Evolutionary conservation across 53 echinoderm and acorn worm species (phyloP), one percentile per base, ranked within the genome.

Genomic region (Henricia sp.): DNA sequence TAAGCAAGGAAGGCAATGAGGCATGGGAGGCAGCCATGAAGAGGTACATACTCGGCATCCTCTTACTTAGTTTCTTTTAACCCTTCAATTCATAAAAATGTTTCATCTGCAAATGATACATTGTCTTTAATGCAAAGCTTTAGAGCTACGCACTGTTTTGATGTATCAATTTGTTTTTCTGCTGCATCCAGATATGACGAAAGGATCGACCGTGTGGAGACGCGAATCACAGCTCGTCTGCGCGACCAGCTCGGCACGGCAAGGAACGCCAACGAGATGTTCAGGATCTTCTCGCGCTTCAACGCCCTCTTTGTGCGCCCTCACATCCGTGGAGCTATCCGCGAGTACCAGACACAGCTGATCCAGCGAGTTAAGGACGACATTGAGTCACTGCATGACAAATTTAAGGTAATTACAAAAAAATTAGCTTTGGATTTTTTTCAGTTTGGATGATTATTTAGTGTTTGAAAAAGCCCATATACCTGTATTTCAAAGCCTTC

Each of bases 241-340:
- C 94, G 96, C 52, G 96, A 96, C 83, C 96, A 96, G 72, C 94
- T 96, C 0, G 96, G 96, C 54, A 96, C 96, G 28, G 96, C 96
- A 37, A 96, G 94, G 88, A 96, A 96, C 41, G 96, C 96, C 90
- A 96, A 96, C 24, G 96, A 96, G 88, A 96, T 96, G 96, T 96
- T 96, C 94, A 94, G 96, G 29, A 96, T 96, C 86, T 96, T 96
- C 90, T 96, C 96, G 3, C 96, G 96, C 48, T 96, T 96, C 92
- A 96, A 96, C 60, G 96, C 96, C 35, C 92, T 96, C 65, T 96
- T 96, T 88, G 96, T 96, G 42, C 92, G 96, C 10, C 96, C 96
- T 41, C 96, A 96, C 84, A 96, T 96, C 86, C 92, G 96, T 11
- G 96, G 96, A 17, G 96, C 96, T 64, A 96, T 96, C 84, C 70